Conservation (phyloP, 2,888 invertebrate species). For the Xanthorhoe spadicearia region DNA sequence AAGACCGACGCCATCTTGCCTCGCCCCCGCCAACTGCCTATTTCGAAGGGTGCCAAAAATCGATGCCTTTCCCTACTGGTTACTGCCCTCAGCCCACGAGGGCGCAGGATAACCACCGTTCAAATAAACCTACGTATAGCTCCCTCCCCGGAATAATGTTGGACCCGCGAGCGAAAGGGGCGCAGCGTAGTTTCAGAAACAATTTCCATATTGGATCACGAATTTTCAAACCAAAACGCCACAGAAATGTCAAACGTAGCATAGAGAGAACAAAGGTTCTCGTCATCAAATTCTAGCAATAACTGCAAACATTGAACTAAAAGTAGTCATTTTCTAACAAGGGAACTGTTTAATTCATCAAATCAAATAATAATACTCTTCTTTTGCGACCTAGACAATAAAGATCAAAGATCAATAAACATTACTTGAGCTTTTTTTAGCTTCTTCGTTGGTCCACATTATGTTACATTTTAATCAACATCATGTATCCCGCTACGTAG, state of each 20-base stretch:
- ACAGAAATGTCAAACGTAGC: background rate
- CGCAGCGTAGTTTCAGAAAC: slow-evolving; percentile 12
- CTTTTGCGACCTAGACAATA: too few relatives aligned
- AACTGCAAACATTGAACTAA: background rate
- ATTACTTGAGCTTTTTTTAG: background rate
- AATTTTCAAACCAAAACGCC: slow-evolving; percentile 5
- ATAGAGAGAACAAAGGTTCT: background rate
- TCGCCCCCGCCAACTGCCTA: slow-evolving; percentile 67
- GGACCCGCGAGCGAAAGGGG: slow-evolving; percentile 19
- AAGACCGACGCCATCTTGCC: slow-evolving; percentile 70
- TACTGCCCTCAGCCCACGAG: slow-evolving; percentile 65
- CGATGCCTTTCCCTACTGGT: slow-evolving; percentile 74
- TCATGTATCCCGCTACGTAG: background rate
- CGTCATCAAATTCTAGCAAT: background rate
- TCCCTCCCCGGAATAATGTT: slow-evolving; percentile 38
- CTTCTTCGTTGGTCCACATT: background rate
- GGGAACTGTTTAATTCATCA: too few relatives aligned
- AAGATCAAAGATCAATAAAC: too few relatives aligned
- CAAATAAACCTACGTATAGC: slow-evolving; percentile 51
- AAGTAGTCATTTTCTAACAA: too few relatives aligned
- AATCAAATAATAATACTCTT: too few relatives aligned
- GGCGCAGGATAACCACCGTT: slow-evolving; percentile 64
- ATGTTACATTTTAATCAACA: background rate
- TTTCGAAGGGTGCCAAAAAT: slow-evolving; percentile 79
- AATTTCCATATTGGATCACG: slow-evolving; percentile 4